Evolutionary conservation across 2,113 vertebrate genomes (phyloP).

Genomic region (Ia io): DNA sequence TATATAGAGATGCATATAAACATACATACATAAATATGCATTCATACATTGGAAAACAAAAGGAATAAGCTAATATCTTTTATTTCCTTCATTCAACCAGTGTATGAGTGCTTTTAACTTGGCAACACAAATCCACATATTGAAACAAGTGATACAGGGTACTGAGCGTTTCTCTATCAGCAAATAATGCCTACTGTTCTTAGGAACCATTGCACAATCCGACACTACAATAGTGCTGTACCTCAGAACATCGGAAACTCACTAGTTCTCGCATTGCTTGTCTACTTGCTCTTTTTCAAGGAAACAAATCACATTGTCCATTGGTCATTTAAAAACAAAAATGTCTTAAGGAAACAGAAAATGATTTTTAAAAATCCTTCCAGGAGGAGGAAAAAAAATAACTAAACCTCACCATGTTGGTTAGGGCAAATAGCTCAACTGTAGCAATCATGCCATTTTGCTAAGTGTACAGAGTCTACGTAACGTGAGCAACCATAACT

Average conservation of each 20-base stretch:
- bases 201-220: conserved; percentile 74
- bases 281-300: conserved; percentile 82
- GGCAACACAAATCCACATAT: conserved; percentile 68
- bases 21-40: conserved; percentile 72
- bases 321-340: conserved; percentile 76
- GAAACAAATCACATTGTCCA: conserved; percentile 73
- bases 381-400: conserved; percentile 53
- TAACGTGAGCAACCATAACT: conserved; percentile 83
- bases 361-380: conserved; percentile 75
- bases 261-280: conserved; percentile 81
- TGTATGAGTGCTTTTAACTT: conserved; percentile 81
- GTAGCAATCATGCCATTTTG: conserved; percentile 84
- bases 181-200: conserved; percentile 75
- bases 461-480: conserved; percentile 87
- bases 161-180: conserved; percentile 84
- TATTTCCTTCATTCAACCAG: conserved; percentile 81
- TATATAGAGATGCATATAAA: conserved; percentile 66
- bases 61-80: conserved; percentile 87
- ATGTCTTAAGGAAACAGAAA: conserved; percentile 76
- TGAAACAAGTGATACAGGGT: conserved; percentile 83
- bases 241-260: conserved; percentile 77
- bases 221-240: conserved; percentile 81
- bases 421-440: conserved; percentile 79
- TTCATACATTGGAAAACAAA: conserved; percentile 79
- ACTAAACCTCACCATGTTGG: conserved; percentile 69